These are phyloP conservation scores for Phalacrocorax aristotelis DNA, from an alignment of 2,113 vertebrate genomes.

Conservation along the genomic window DNA sequence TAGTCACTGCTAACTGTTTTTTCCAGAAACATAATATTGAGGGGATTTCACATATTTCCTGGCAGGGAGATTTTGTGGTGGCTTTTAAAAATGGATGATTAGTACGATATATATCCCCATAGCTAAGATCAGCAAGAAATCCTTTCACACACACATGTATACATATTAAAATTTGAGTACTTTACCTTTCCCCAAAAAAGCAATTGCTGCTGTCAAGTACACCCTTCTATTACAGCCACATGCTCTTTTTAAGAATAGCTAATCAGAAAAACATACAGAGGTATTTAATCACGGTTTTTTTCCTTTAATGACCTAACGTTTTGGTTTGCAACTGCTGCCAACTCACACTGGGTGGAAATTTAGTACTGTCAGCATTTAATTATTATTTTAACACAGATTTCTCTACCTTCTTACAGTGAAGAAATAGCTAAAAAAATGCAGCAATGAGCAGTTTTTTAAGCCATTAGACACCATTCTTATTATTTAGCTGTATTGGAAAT, in stretches of 20 bases:
- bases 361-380: slow-evolving; percentile 81
- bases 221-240: slow-evolving; percentile 72
- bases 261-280: slow-evolving; percentile 72
- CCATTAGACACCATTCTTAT: background rate
- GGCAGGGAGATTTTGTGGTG: background rate
- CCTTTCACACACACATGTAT: slow-evolving; percentile 15
- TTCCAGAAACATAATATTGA: background rate
- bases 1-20: slow-evolving; percentile 13
- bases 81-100: background rate
- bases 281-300: slow-evolving; percentile 70
- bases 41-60: background rate
- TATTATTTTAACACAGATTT: slow-evolving; percentile 80
- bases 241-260: slow-evolving; percentile 66
- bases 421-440: slow-evolving; percentile 63
- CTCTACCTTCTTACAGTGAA: slow-evolving; percentile 76
- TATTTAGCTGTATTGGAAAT: slow-evolving; percentile 36
- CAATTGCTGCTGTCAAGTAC: slow-evolving; percentile 70
- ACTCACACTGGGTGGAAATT: slow-evolving; percentile 75
- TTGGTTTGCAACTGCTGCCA: slow-evolving; percentile 72
- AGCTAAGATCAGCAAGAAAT: slow-evolving; percentile 60
- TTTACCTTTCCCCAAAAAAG: slow-evolving; percentile 59
- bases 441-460: slow-evolving; percentile 56
- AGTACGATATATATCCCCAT: slow-evolving; percentile 21
- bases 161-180: background rate
- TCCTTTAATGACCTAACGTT: slow-evolving; percentile 76